phyloP scores from a whole-genome alignment of 2,113 vertebrate species.

The Ochotona curzoniae region DNA sequence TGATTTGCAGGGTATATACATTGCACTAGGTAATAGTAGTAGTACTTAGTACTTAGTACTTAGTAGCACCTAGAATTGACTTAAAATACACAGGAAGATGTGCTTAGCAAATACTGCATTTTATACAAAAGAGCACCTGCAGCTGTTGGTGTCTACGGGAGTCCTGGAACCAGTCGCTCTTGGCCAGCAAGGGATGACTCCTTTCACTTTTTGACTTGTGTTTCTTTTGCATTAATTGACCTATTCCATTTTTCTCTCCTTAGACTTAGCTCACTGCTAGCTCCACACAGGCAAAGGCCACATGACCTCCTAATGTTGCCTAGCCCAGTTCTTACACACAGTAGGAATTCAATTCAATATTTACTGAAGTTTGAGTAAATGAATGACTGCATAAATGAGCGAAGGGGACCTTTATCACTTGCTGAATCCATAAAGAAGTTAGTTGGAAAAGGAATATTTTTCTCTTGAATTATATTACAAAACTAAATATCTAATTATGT shows the following conservation, averaged over 20 bases:
- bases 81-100: no score
- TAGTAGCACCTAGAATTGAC: no score
- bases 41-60: no score
- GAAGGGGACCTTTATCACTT: neutral
- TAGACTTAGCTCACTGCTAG: neutral
- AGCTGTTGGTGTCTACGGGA: no score
- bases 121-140: no score
- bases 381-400: neutral
- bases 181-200: no score
- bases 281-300: neutral
- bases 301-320: neutral
- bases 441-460: neutral
- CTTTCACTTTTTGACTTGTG: neutral
- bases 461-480: neutral
- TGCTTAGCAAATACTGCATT: no score
- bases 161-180: no score
- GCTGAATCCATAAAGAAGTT: neutral
- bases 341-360: neutral
- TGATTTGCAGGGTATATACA: no score
- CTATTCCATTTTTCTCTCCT: neutral
- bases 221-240: neutral
- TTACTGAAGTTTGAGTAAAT: neutral
- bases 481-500: neutral
- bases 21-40: no score
- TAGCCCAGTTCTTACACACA: no score